Base-by-base conservation (phyloP, 1,140 invertebrate genomes). In the Bemisia tabaci region DNA sequence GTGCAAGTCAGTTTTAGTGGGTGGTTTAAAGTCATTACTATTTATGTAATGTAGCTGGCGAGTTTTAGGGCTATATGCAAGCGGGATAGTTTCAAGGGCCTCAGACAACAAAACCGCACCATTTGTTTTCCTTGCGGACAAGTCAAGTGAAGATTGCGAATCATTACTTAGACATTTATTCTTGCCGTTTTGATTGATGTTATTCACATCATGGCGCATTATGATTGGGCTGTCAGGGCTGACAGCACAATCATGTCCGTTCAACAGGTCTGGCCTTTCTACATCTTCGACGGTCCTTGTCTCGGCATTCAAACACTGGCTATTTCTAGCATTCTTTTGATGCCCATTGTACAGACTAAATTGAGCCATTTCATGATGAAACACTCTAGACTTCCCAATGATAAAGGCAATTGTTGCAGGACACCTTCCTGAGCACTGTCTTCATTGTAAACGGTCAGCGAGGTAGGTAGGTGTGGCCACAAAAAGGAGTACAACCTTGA, bases 41-140 rank as follows among this genome's bases (percentile, higher is more conserved):
- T 73, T 72, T 11, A 74, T 72, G 24, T 76, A 68, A 70, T 73
- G 74, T 22, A 78, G 69, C 69, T 78, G 75, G 68, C 73, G 76
- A 1, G 76, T 77, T 22, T 74, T 63, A 17, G 77, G 76, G 67
- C 75, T 75, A 67, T 77, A 77, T 1, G 74, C 73, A 61, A 77
- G 66, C 5, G 75, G 74, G 17, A 77, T 70, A 25, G 71, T 73
- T 58, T 74, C 73, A 48, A 76, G 65, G 17, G 33, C 33, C 17
- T 48, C 33, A 9, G 33, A 48, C 17, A 48, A 17, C 33, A 48
- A 48, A 60, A 75, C 33, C 5, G 33, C 5, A 17, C 33, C 17
- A 48, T 48, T 48, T 9, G 33, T 5, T 48, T 48, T n/a, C n/a
- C n/a, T 48, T 48, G 17, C 5, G 33, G 17, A 17, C 5, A 17